A percentile compares a stretch with the other conserved stretches of the same genome.
Conservation (phyloP, 2,888 invertebrate species). For the Papilio demoleus region DNA sequence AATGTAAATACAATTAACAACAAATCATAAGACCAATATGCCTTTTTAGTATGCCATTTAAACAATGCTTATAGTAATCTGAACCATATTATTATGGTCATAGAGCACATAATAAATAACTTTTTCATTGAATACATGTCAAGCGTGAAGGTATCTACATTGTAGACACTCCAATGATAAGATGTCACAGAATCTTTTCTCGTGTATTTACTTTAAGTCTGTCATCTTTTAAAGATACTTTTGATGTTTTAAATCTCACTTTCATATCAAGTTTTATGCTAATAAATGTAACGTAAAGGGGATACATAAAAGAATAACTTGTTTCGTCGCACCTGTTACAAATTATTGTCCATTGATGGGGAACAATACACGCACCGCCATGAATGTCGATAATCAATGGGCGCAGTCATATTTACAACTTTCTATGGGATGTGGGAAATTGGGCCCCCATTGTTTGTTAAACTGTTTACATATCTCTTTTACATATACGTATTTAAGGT, state of each 20-base stretch:
- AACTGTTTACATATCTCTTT: not conserved
- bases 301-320: constrained; percentile 20
- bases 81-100: not conserved
- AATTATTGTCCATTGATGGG: constrained; percentile 34
- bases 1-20: not conserved
- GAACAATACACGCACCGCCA: constrained; percentile 44
- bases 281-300: not conserved
- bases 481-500: not conserved
- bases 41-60: not conserved
- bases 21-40: not conserved
- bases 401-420: constrained; percentile 65
- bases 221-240: not conserved
- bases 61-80: not conserved
- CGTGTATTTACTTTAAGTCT: not conserved
- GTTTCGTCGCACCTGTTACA: constrained; percentile 33
- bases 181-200: constrained; percentile 10
- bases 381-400: constrained; percentile 51
- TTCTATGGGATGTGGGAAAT: constrained; percentile 68
- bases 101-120: not conserved
- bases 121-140: not conserved
- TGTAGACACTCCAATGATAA: not conserved
- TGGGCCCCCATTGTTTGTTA: constrained; percentile 55
- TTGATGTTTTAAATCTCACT: not conserved
- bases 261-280: not conserved
- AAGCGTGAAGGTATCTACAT: not conserved